These are phyloP conservation scores for Cyprinodon variegatus DNA, from an alignment of 2,113 vertebrate genomes.

Conservation along the genomic window DNA sequence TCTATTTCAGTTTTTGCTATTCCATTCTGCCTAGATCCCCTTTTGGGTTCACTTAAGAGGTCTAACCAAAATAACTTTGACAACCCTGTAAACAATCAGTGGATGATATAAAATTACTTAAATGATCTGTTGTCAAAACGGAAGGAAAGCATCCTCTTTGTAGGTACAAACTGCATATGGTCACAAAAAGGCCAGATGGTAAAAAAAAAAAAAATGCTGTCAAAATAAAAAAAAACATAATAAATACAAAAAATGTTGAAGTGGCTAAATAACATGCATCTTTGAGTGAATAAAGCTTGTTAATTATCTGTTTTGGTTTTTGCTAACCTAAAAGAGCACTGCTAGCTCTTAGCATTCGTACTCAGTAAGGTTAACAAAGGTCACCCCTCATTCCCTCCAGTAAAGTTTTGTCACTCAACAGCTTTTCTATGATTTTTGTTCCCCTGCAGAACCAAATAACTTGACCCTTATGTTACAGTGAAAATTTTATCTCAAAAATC, in stretches of 20 bases:
- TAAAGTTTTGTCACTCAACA: conserved; percentile 14
- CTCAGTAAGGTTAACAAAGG: not conserved
- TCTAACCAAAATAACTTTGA: not conserved
- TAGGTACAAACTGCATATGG: no score
- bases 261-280: not conserved
- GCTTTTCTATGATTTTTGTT: not conserved
- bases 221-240: not conserved
- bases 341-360: not conserved
- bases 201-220: no score
- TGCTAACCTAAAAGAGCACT: not conserved
- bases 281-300: not conserved
- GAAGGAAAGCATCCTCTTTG: not conserved
- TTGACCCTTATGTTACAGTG: not conserved
- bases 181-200: no score
- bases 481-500: not conserved
- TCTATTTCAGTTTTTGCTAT: no score
- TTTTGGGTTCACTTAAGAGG: not conserved
- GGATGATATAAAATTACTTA: no score
- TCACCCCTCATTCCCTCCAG: not conserved
- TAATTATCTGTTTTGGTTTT: not conserved
- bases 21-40: not conserved
- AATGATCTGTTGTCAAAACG: no score
- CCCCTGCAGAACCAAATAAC: not conserved
- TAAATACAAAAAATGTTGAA: not conserved
- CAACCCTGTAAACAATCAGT: not conserved